Percentiles rank a stretch among this genome's conserved stretches.
These are phyloP conservation scores for Trachelus iudaicus DNA, from an alignment of 2,888 invertebrate genomes.

Conservation along the genomic window DNA sequence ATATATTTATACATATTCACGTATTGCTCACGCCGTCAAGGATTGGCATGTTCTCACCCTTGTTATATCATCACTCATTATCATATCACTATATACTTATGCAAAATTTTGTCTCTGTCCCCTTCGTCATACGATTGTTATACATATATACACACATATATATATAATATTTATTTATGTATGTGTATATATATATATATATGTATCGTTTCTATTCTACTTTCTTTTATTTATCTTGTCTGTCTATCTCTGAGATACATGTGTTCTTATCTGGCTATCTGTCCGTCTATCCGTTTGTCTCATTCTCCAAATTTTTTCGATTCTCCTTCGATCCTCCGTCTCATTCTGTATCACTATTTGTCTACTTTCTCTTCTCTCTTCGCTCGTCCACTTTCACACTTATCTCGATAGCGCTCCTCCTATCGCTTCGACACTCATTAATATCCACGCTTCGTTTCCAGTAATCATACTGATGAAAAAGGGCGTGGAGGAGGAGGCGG, in stretches of 20 bases:
- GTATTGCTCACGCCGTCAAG: too few species aligned
- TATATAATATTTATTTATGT: background rate
- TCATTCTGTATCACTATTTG: constrained; percentile 4
- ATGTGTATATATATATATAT: constrained; percentile 2
- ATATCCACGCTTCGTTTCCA: background rate
- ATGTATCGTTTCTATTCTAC: background rate
- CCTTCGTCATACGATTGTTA: constrained; percentile 6
- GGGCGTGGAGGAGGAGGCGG: too few species aligned
- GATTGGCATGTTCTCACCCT: too few species aligned
- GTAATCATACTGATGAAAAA: background rate
- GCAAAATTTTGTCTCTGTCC: constrained; percentile 11
- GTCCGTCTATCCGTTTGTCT: constrained; percentile 12
- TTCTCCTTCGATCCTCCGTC: background rate
- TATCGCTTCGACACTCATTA: too few species aligned
- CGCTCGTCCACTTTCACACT: background rate
- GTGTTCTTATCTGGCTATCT: constrained; percentile 11
- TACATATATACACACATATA: constrained; percentile 3
- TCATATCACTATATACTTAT: background rate
- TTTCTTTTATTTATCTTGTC: constrained; percentile 16
- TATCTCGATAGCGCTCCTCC: too few species aligned
- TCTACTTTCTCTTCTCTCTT: constrained; percentile 5
- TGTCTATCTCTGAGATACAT: constrained; percentile 23
- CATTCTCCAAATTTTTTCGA: background rate
- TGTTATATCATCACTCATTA: background rate
- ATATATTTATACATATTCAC: background rate